Evolutionary conservation across 2,113 vertebrate species (phyloP), one percentile per base, ranked within the genome.

Genomic region (Nibea coibor): DNA sequence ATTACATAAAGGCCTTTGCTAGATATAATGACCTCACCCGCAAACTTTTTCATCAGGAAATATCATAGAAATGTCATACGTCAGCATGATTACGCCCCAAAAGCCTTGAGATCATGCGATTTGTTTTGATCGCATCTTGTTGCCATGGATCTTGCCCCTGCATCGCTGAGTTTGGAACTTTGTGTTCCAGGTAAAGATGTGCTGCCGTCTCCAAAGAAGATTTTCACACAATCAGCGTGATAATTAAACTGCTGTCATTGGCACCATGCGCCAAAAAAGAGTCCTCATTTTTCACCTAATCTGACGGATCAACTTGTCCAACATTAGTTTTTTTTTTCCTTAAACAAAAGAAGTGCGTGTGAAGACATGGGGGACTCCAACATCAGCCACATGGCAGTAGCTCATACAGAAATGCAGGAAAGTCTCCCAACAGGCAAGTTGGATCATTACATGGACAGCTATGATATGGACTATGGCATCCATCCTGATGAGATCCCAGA

Each of bases 401-500:
- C 90, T 78, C 94, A 94, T 64, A 89, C 80, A 65, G 89, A 91
- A 0, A 80, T 86, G 0, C 85, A 87, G 2, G 91, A 93, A 43
- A 82, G 84, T 56, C 45, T 86, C 28, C 80, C 89, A 42, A 80
- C 42, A 2, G 93, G 92, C 35, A 87, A 93, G 51, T 74, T 93
- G 31, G 87, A 95, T 26, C 92, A 94, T 4, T 95, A 95, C 79
- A 91, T 95, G 70, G 94, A 96, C 81, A 95, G 81, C 78, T 93
- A 95, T 0, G 96, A 95, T 51, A 82, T 82, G 93, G 94, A 99
- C 73, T 99, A 99, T 0, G 97, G 97, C 53, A 83, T 97, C 42
- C 94, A 95, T 0, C 91, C 95, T 35, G 96, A 97, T 42, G 96
- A 97, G 5, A 95, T 96, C 0, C 97, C 96, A 0, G 96, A 99